Evolutionary conservation across 2,797 vertebrate genomes (phyloP).

Genomic region (Telmatherina bonti): DNA sequence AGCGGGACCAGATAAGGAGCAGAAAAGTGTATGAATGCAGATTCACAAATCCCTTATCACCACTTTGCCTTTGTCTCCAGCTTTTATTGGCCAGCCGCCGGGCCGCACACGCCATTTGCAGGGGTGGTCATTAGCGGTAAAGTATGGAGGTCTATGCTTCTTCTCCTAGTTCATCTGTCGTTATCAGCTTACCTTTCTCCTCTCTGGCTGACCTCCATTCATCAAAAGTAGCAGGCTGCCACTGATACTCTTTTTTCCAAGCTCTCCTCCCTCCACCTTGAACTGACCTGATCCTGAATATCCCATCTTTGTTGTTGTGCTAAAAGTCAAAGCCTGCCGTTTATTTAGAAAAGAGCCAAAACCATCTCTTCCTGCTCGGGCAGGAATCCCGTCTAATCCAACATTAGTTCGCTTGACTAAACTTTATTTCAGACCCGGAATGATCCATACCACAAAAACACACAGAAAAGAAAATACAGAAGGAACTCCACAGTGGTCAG

Average conservation of each 20-base stretch:
- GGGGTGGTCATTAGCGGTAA: slow-evolving; percentile 57
- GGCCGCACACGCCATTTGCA: slow-evolving; percentile 38
- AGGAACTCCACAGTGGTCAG: too few relatives aligned
- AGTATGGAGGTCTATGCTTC: slow-evolving; percentile 57
- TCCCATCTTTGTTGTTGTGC: not conserved
- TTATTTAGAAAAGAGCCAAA: not conserved
- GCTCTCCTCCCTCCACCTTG: slow-evolving; percentile 50
- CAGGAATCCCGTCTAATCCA: not conserved
- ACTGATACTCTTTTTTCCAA: slow-evolving; percentile 55
- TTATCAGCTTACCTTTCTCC: slow-evolving; percentile 70
- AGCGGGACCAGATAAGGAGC: slow-evolving; percentile 44
- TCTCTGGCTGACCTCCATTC: slow-evolving; percentile 64
- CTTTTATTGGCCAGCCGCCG: slow-evolving; percentile 40
- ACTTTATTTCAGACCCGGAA: too few relatives aligned
- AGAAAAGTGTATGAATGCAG: slow-evolving; percentile 21
- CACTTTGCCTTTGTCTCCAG: slow-evolving; percentile 26
- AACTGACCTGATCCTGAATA: slow-evolving; percentile 36
- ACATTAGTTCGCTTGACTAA: not conserved
- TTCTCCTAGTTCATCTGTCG: slow-evolving; percentile 42
- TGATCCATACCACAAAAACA: too few relatives aligned
- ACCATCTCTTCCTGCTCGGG: not conserved
- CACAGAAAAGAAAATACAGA: too few relatives aligned
- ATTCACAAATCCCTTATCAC: slow-evolving; percentile 38
- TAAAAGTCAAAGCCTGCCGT: not conserved
- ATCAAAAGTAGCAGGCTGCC: slow-evolving; percentile 71